Percentiles rank a stretch among this genome's conserved stretches.
Evolutionary conservation across 1,140 invertebrate species (phyloP).

Genomic region (Pseudachorutes palmiensis): DNA sequence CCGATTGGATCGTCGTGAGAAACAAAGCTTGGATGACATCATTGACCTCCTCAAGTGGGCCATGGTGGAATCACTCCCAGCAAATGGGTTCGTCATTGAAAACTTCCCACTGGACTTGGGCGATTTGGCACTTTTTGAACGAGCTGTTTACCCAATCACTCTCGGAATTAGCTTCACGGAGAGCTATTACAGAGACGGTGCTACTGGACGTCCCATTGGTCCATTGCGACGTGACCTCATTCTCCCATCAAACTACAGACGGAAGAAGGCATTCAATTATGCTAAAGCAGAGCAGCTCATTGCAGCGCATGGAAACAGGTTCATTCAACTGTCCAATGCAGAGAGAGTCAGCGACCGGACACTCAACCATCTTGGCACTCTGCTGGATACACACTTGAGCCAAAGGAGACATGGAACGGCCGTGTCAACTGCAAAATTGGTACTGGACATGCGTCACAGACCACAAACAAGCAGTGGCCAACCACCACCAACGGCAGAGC

Average conservation of each 20-base stretch:
- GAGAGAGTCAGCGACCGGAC: background rate
- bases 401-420: background rate
- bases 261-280: conserved; percentile 1
- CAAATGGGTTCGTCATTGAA: conserved; percentile 22
- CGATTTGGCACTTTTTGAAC: conserved; percentile 18
- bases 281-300: background rate
- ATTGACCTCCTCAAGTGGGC: conserved; percentile 29
- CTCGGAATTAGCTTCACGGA: conserved; percentile 20
- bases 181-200: background rate
- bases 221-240: background rate
- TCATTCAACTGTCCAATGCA: background rate
- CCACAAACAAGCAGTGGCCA: background rate
- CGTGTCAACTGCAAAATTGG: background rate
- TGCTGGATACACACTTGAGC: background rate
- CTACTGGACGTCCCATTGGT: background rate
- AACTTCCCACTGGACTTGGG: conserved; percentile 17
- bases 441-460: background rate
- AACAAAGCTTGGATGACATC: conserved; percentile 14
- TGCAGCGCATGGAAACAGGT: background rate
- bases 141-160: conserved; percentile 18
- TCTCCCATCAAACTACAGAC: background rate
- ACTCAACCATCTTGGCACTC: background rate
- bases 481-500: no score
- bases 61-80: conserved; percentile 23
- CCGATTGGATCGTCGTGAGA: background rate